Conservation (phyloP, 2,888 invertebrate genomes). For the Aspidapion aeneum region DNA sequence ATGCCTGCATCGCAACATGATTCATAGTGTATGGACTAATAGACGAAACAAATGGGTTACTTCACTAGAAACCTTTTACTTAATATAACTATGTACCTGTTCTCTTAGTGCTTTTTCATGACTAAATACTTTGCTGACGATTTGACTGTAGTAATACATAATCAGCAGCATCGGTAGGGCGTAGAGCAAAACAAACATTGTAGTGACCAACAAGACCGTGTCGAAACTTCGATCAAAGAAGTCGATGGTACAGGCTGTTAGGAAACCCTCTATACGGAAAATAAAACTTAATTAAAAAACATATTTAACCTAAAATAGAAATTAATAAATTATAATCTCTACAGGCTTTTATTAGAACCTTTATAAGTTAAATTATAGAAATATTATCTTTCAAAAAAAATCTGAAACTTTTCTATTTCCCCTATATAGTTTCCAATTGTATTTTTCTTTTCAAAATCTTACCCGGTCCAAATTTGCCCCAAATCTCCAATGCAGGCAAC, state of each 20-base stretch:
- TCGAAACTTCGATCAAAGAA: conserved; percentile 77
- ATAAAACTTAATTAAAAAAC: conserved; percentile 13
- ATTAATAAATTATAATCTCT: no score
- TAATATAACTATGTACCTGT: no score
- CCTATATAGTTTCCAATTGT: no score
- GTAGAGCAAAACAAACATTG: conserved; percentile 76
- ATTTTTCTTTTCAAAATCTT: no score
- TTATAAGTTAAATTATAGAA: conserved; percentile 4
- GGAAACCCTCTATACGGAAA: conserved; percentile 82
- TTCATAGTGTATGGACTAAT: no score
- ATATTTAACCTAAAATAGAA: no score
- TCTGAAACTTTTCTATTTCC: no score
- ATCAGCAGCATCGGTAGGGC: conserved; percentile 74
- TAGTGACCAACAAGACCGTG: conserved; percentile 70
- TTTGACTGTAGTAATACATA: conserved; percentile 80
- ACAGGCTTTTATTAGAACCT: no score
- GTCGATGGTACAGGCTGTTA: conserved; percentile 82
- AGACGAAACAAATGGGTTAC: no score
- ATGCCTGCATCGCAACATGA: no score
- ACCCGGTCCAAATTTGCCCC: conserved; percentile 87
- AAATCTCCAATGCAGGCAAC: conserved; percentile 74
- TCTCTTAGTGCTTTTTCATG: conserved; percentile 80
- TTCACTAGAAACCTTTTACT: no score
- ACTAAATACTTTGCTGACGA: conserved; percentile 81
- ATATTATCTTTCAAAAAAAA: no score